A percentile compares a stretch with the other conserved stretches of the same genome.
phyloP scores from a whole-genome alignment of 2,888 invertebrate genomes.

The Smittia sp. region DNA sequence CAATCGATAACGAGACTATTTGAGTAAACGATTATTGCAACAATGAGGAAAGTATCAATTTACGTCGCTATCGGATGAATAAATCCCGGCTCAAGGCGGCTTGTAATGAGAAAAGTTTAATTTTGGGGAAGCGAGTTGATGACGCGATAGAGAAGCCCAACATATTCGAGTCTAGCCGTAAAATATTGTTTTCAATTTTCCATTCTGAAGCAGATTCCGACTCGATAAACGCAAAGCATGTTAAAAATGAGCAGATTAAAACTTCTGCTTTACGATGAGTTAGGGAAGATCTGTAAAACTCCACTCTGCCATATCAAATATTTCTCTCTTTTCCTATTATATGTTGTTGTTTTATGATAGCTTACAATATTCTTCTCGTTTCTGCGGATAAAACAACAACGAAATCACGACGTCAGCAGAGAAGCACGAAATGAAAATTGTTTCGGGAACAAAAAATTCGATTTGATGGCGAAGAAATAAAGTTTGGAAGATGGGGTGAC shows the following conservation, averaged over 20 bases:
- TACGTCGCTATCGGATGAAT: background rate
- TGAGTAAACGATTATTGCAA: background rate
- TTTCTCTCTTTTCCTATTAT: background rate
- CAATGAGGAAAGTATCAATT: background rate
- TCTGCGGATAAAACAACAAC: background rate
- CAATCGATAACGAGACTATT: conserved; percentile 15
- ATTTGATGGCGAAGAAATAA: conserved; percentile 8
- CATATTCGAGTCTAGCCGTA: background rate
- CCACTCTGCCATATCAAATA: background rate
- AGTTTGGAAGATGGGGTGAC: background rate
- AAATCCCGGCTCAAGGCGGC: conserved; percentile 1
- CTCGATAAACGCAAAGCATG: background rate
- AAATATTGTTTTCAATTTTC: conserved; percentile 21
- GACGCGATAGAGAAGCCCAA: background rate
- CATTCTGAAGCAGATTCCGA: background rate
- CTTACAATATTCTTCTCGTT: conserved; percentile 2
- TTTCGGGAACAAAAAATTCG: conserved; percentile 1
- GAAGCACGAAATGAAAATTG: conserved; percentile 28
- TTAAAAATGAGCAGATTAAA: conserved; percentile 31
- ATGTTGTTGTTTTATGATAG: conserved; percentile 15
- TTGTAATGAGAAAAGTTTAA: conserved; percentile 23
- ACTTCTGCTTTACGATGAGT: conserved; percentile 1
- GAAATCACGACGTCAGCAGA: conserved; percentile 28
- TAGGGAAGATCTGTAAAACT: background rate
- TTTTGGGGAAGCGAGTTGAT: background rate